Evolutionary conservation across 2,113 vertebrate genomes (phyloP).

Genomic region (Puffinus mauretanicus): DNA sequence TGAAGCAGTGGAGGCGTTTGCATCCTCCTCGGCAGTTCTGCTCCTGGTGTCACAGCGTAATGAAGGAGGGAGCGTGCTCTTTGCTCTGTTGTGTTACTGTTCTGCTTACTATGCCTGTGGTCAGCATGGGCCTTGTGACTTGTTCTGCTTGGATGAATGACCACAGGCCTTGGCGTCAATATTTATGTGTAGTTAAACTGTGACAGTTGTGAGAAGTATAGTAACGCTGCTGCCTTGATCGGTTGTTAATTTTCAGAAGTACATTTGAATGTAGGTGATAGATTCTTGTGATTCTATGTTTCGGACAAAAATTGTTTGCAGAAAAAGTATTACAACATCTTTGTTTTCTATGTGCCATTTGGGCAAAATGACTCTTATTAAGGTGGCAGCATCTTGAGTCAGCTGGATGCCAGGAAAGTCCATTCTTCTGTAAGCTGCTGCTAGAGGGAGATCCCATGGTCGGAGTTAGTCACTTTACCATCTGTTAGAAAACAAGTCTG

Average conservation of each 20-base stretch:
- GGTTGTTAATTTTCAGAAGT: background rate
- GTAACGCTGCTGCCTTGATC: background rate
- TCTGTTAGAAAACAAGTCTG: background rate
- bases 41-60: fast-evolving
- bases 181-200: no score
- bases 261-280: fast-evolving
- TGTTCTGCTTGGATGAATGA: background rate
- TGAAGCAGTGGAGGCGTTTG: fast-evolving
- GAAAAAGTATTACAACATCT: fast-evolving
- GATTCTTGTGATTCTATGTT: no score
- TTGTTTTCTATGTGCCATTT: background rate
- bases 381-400: background rate
- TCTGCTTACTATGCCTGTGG: fast-evolving
- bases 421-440: background rate
- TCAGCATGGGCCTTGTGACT: background rate
- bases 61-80: background rate
- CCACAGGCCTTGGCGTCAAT: background rate
- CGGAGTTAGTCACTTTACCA: background rate
- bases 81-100: background rate
- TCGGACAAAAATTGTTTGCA: background rate
- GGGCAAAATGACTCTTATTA: background rate
- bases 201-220: background rate
- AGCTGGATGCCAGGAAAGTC: background rate
- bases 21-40: background rate
- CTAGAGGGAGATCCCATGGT: background rate